These are phyloP conservation scores for Wiebesia pumilae DNA, from an alignment of 1,140 invertebrate genomes.

Conservation along the genomic window DNA sequence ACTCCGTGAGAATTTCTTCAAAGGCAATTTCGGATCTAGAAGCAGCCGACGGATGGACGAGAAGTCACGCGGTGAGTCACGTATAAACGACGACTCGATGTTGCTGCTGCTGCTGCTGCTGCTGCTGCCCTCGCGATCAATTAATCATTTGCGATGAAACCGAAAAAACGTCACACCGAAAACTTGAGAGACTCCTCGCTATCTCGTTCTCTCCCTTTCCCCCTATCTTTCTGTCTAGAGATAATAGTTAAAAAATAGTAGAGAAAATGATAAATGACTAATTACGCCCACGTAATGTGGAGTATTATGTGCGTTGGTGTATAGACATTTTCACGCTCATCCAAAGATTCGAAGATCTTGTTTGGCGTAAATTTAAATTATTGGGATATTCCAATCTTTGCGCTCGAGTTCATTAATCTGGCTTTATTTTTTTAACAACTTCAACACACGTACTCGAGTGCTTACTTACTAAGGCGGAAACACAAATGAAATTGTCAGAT, in stretches of 20 bases:
- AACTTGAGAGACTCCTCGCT: neutral
- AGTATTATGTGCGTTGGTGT: neutral
- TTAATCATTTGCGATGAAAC: conserved; percentile 53
- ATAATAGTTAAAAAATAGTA: conserved; percentile 34
- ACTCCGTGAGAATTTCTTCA: conserved; percentile 15
- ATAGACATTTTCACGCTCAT: neutral
- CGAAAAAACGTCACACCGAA: conserved; percentile 47
- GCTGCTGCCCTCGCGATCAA: conserved; percentile 40
- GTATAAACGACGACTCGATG: neutral
- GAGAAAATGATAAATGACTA: conserved; percentile 47
- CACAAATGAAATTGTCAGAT: no score
- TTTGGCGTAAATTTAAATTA: no score
- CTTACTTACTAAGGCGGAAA: no score
- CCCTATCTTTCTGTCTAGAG: neutral
- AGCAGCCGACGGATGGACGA: neutral
- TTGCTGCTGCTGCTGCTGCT: neutral
- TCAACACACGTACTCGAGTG: no score
- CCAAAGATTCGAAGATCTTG: neutral
- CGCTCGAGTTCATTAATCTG: no score
- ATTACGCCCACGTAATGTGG: conserved; percentile 11
- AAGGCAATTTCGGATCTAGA: conserved; percentile 36
- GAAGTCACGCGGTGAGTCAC: conserved; percentile 32
- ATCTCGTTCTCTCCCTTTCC: neutral
- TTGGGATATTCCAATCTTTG: neutral
- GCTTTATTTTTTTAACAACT: no score